A percentile compares a stretch with the other conserved stretches of the same genome.
Conservation (phyloP, 2,113 vertebrate genomes). For the Dipodomys merriami region DNA sequence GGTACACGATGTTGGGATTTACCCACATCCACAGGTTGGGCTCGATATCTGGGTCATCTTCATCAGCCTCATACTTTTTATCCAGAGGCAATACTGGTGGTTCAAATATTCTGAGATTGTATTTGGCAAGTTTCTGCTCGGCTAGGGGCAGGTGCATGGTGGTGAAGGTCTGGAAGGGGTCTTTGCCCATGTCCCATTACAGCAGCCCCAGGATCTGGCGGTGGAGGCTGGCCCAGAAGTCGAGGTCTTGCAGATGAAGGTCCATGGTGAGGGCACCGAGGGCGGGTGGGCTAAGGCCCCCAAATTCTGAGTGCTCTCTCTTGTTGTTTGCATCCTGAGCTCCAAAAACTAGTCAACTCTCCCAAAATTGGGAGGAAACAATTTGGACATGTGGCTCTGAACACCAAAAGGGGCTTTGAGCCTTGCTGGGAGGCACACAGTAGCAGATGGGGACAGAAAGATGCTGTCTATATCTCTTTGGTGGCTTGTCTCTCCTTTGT, state of each 20-base stretch:
- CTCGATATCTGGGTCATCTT: constrained; percentile 78
- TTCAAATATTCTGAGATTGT: constrained; percentile 57
- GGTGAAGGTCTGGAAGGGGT: constrained; percentile 86
- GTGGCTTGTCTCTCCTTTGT: no score
- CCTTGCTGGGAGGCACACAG: no score
- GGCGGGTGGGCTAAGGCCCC: neutral
- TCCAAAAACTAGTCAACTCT: neutral
- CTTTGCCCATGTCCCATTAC: constrained; percentile 93
- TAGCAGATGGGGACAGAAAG: no score
- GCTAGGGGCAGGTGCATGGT: constrained; percentile 85
- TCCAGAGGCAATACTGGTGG: constrained; percentile 59
- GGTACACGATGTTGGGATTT: constrained; percentile 88
- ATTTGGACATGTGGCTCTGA: no score
- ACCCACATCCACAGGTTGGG: constrained; percentile 91
- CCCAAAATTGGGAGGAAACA: no score
- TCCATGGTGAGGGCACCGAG: constrained; percentile 53
- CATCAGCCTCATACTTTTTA: constrained; percentile 2
- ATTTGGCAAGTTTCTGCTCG: constrained; percentile 65
- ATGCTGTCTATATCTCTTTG: no score
- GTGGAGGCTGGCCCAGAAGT: constrained; percentile 86
- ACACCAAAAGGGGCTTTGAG: no score
- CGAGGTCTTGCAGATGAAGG: constrained; percentile 57
- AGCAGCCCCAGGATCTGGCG: constrained; percentile 83
- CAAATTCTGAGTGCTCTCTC: no score
- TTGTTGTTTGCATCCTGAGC: no score